Evolutionary conservation across 2,888 invertebrate species (phyloP), one percentile per base, ranked within the genome.

Genomic region (Conops quadrifasciatus): DNA sequence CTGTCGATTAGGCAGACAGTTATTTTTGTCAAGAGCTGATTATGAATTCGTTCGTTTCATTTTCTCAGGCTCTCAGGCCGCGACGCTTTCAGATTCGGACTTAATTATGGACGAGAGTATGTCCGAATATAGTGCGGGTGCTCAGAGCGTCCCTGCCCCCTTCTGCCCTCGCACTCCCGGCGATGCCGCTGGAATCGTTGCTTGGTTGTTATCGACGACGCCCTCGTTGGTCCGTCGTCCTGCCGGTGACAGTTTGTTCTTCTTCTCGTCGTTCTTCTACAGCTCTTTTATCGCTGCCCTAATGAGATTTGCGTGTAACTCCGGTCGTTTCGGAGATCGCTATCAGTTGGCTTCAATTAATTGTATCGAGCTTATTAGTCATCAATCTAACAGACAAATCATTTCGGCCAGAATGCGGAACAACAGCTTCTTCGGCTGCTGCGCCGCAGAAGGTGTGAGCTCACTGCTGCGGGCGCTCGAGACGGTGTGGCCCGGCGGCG

Each of bases 221-320:
- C 13, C 43, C 15, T 13, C 49, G 51, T 53, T 21, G 24, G 7
- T 21, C 19, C 21, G 21, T 16, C 56, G 58, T 58, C 43, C 56
- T 67, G 67, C 21, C 49, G 24, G 60, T 51, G 45, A 26, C 45
- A 47, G 63, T 26, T 62, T 21, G 36, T 58, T 26, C 58, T n/a
- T 56, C 21, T 49, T 21, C 67, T 26, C 49, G n/a, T 15, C 47
- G 59, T 28, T 60, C 47, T 19, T 59, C 36, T 16, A 30, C 28
- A 9, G 19, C 24, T 66, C 58, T 49, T 47, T 68, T 68, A 68
- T 62, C 68, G 53, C 30, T 77, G 76, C 80, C 80, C 81, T 84
- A 84, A 84, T 84, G 84, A 83, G 82, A 84, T 84, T 84, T 84
- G 82, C 84, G 83, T 84, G 84, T 84, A 83, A 82, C 83, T 80